phyloP scores from a whole-genome alignment of 2,888 invertebrate species.

The Ceraclea dissimilis region DNA sequence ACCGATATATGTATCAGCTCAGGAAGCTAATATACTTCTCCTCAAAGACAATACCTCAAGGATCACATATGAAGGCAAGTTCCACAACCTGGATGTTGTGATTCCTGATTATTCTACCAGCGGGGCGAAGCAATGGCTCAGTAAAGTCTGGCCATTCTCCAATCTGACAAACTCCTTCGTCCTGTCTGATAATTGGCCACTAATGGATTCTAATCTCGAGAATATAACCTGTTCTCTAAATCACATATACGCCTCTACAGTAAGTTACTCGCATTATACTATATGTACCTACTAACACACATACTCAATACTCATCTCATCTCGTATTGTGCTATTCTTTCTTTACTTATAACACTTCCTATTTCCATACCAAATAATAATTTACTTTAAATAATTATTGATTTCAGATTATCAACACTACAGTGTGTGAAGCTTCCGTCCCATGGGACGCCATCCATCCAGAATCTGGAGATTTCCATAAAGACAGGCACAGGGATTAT shows the following conservation, averaged over 20 bases:
- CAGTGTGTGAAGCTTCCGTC: slow-evolving; percentile 44
- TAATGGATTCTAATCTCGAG: slow-evolving; percentile 32
- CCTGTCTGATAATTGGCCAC: slow-evolving; percentile 52
- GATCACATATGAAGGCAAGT: not conserved
- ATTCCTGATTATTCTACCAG: slow-evolving; percentile 20
- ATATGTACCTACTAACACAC: not conserved
- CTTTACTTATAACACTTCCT: no score
- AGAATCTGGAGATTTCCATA: slow-evolving; percentile 29
- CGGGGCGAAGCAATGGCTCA: slow-evolving; percentile 7
- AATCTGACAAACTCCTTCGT: slow-evolving; percentile 39
- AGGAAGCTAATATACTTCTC: slow-evolving; percentile 4
- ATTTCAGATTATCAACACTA: slow-evolving; percentile 34
- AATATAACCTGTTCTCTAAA: slow-evolving; percentile 28
- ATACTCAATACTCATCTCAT: no score
- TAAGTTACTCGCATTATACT: slow-evolving; percentile 28
- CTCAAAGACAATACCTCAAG: not conserved
- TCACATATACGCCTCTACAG: slow-evolving; percentile 48
- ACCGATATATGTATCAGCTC: slow-evolving; percentile 2
- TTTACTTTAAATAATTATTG: no score
- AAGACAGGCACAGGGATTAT: slow-evolving; percentile 50
- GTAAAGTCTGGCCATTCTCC: slow-evolving; percentile 13
- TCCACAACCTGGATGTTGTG: slow-evolving; percentile 9
- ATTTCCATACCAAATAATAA: no score
- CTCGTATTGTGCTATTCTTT: no score
- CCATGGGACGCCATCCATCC: slow-evolving; percentile 42